Evolutionary conservation across 2,888 invertebrate species (phyloP), one percentile per base, ranked within the genome.

Genomic region (Tiliacea aurago): DNA sequence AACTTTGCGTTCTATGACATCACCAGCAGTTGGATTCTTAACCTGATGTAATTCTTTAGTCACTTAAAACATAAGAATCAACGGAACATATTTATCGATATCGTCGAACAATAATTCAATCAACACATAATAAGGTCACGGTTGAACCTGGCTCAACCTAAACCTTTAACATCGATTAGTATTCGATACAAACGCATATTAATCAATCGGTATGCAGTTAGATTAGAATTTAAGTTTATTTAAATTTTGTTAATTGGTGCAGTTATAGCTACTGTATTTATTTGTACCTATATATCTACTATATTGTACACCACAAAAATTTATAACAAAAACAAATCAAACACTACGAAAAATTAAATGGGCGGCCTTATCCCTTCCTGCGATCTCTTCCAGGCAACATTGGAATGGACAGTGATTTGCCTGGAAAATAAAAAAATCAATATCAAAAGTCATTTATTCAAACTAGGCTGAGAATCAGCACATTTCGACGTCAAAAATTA

Each of bases 61-160:
- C 86, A 86, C 66, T 47, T 7, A 84, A 53, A 80, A 70, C 67
- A 59, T 55, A 80, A 80, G 76, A 79, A 78, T 65, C 68, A 69
- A 67, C 70, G 43, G 55, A 78, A 73, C 83, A 83, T 84, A 76
- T 81, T 85, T 86, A 86, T 86, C 53, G 84, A 66, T 80, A 75
- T 41, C 51, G 84, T 87, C 77, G 71, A 83, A 85, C 86, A 87
- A 91, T 91, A 91, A 89, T 87, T 90, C 89, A 88, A 87, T 85
- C 83, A 83, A 68, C 74, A 84, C 73, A 83, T 86, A 90, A 88
- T 90, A 91, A 92, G 93, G 93, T 91, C 93, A 90, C 79, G 89
- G 89, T 87, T 87, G 84, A 87, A 89, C 86, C 87, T 90, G 89
- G 89, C 86, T 87, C 84, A 89, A 91, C 87, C 88, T 91, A 90